These are phyloP conservation scores for Nymphalis urticae DNA, from an alignment of 2,888 invertebrate species.

Conservation along the genomic window DNA sequence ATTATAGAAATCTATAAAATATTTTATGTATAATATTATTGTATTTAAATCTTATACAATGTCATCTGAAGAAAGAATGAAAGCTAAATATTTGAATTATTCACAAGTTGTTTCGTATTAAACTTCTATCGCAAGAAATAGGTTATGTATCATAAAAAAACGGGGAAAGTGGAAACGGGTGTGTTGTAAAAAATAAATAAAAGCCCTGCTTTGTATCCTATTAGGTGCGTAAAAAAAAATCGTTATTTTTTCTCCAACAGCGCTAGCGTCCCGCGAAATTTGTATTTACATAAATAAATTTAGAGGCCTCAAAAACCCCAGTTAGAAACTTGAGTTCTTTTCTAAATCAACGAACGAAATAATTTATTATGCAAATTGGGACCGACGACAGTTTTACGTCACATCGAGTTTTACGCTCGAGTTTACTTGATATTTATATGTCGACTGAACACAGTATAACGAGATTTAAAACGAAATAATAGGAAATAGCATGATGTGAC, in stretches of 20 bases:
- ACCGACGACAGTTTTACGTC: constrained; percentile 44
- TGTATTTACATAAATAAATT: constrained; percentile 45
- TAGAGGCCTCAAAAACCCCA: constrained; percentile 40
- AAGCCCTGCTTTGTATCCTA: constrained; percentile 23
- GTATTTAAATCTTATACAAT: too few species aligned
- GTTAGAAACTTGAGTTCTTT: constrained; percentile 42
- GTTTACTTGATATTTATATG: constrained; percentile 38
- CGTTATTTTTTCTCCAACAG: constrained; percentile 17
- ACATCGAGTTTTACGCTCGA: constrained; percentile 43
- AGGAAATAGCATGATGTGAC: background rate
- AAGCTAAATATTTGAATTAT: background rate
- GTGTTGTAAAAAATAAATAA: constrained; percentile 31
- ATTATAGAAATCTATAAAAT: too few species aligned
- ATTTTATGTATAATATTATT: too few species aligned
- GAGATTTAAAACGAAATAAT: constrained; percentile 1
- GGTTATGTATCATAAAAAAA: constrained; percentile 22
- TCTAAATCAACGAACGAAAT: constrained; percentile 46
- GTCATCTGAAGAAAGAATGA: too few species aligned
- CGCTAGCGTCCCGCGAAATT: constrained; percentile 38
- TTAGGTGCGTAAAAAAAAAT: constrained; percentile 29
- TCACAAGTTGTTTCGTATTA: background rate
- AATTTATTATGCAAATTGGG: constrained; percentile 47
- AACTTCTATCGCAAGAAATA: constrained; percentile 2
- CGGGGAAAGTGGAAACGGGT: constrained; percentile 5
- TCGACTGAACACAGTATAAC: constrained; percentile 13